These are phyloP conservation scores for Porites lobata DNA, from an alignment of 92 coral and sea anemone genomes.

Conservation along the genomic window DNA sequence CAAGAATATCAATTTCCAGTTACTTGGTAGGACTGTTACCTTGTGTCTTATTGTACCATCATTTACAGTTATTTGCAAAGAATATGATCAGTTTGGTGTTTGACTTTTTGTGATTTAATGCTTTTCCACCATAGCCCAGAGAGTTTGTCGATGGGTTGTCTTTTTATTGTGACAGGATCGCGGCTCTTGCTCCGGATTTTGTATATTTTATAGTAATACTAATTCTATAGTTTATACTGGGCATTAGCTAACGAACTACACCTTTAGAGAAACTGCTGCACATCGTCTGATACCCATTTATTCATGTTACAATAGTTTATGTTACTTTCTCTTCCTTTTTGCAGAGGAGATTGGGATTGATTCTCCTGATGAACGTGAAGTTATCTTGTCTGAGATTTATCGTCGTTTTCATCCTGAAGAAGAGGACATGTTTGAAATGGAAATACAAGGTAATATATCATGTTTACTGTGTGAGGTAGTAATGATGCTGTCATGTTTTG, in stretches of 20 bases:
- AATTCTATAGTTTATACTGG: no score
- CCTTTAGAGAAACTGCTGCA: no score
- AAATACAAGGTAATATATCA: constrained; percentile 82
- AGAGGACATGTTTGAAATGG: constrained; percentile 85
- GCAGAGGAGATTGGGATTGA: constrained; percentile 92
- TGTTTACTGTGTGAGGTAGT: no score
- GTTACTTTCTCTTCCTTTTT: background rate
- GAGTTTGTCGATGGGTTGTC: background rate
- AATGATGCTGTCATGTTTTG: no score
- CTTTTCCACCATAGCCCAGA: background rate
- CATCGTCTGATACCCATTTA: no score
- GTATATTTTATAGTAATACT: background rate
- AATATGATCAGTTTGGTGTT: background rate
- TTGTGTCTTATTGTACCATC: background rate
- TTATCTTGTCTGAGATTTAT: constrained; percentile 84
- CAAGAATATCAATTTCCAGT: constrained; percentile 82
- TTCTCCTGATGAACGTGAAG: constrained; percentile 86
- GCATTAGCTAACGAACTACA: no score
- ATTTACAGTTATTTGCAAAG: no score
- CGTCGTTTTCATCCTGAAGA: constrained; percentile 83
- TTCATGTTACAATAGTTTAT: background rate
- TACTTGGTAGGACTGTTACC: constrained; percentile 73
- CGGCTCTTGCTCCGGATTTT: background rate
- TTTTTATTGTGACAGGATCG: no score
- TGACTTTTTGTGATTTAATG: no score